Base-by-base conservation (phyloP, 2,888 invertebrate genomes). In the Thecophora atra region DNA sequence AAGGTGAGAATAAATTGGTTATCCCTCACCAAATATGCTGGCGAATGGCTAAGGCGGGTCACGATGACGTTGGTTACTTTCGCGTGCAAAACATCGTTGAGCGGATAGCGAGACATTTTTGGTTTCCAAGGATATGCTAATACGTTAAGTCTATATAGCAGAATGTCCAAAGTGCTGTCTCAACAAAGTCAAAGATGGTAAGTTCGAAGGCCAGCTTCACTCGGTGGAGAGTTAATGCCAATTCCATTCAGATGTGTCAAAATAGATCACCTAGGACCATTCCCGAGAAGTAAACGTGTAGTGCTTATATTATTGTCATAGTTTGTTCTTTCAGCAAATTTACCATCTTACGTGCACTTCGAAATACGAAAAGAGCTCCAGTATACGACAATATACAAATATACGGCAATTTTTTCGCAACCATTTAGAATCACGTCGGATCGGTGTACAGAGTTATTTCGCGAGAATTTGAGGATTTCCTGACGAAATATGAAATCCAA, bases 61-160 rank as follows among this genome's bases (percentile, higher is more conserved):
- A 78, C 24, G 76, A 79, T 44, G 75, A 78, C 28, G 65, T 73
- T 0, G 77, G 76, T 11, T 77, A 79, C 56, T 78, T 75, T 28
- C 72, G 71, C 5, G 4, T 70, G 0, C 75, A 75, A n/a, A 78
- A 78, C 67, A 78, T 78, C 3, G 13, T 76, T 1, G 60, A 73
- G 2, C 72, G 75, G 0, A 64, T 79, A 5, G 60, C 30, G 42
- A 72, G 58, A 66, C 26, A 74, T 51, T 77, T 74, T 64, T 78
- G 77, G 77, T 78, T 78, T 63, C 75, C 74, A 7, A 74, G 74
- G n/a, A 71, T 77, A 62, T 51, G 76, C n/a, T 72, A 73, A 3
- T 78, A 77, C 42, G 73, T 78, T 0, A 76, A 76, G 51, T 70
- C 72, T 78, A 77, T 21, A 74, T 77, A 13, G 71, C 42, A 0